phyloP scores from a whole-genome alignment of 1,140 invertebrate genomes.

The Microplitis demolitor region DNA sequence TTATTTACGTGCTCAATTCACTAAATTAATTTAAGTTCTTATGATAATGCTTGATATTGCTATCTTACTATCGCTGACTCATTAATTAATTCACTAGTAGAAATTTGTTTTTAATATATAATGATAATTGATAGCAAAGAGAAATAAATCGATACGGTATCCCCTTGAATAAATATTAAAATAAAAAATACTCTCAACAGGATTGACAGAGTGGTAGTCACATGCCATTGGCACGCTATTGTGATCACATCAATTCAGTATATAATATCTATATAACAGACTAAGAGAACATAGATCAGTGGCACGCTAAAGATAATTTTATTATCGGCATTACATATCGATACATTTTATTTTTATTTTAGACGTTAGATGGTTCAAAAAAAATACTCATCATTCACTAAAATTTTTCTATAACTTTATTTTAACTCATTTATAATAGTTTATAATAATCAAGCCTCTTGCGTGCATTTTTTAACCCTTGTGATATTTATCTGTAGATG shows the following conservation, averaged over 20 bases:
- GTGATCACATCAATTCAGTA: slow-evolving; percentile 8
- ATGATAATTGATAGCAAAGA: not conserved
- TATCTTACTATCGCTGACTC: too few relatives aligned
- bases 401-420: too few relatives aligned
- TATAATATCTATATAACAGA: not conserved
- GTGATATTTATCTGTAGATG: not conserved
- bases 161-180: not conserved
- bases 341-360: too few relatives aligned
- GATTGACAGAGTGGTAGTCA: slow-evolving; percentile 20
- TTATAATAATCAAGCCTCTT: slow-evolving; percentile 50
- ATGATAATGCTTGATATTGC: too few relatives aligned
- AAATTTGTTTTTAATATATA: not conserved
- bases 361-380: too few relatives aligned
- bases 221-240: slow-evolving; percentile 22
- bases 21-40: not conserved
- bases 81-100: too few relatives aligned
- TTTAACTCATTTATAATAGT: slow-evolving; percentile 17
- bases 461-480: not conserved
- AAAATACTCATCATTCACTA: too few relatives aligned
- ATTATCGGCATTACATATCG: too few relatives aligned
- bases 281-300: not conserved
- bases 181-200: slow-evolving; percentile 9
- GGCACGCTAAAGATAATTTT: not conserved
- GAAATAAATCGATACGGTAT: not conserved
- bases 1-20: not conserved